Evolutionary conservation across 2,113 vertebrate species (phyloP), one percentile per base, ranked within the genome.

Genomic region (Actenoides hombroni): DNA sequence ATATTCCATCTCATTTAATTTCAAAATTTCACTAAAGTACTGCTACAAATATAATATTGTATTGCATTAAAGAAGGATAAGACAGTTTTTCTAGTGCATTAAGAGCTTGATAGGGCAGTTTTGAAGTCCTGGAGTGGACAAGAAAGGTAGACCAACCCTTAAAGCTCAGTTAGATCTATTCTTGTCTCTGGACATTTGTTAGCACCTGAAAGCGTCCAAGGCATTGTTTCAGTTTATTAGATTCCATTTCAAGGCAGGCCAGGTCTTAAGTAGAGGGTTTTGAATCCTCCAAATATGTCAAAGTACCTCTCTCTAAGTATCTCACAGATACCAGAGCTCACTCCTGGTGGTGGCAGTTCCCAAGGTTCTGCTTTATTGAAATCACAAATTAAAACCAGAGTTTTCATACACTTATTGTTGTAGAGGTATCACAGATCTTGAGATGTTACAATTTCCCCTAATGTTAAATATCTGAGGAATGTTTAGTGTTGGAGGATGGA

Each of bases 401-500:
- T 39, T 83, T 89, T 42, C 26, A 71, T 31, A 64, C 12, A 64
- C 20, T 26, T 68, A 21, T 42, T 83, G 28, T 31, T 91, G 57
- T 71, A 82, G 16, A 51, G 57, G 68, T 71, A 37, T 83, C 24
- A 15, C 2, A 63, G 65, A 59, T 44, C 53, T 69, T 68, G 46
- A 53, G 49, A 61, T 28, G 44, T 49, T 49, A 42, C 17, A 90
- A 49, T 86, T 83, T 88, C 53, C 65, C 84, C 37, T 86, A 9
- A 90, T 85, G 60, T 92, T 86, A 88, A 85, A 81, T 81, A 79
- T 86, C 92, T 90, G 83, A 86, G 44, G 37, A 96, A 95, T 85
- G 40, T 42, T 94, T 92, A 92, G 57, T 79, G 65, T 70, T 92
- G 57, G 67, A 95, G 76, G 78, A 94, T 67, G 95, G 88, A 96